phyloP scores from a whole-genome alignment of 2,113 vertebrate genomes.

The rat (Rattus norvegicus) region DNA sequence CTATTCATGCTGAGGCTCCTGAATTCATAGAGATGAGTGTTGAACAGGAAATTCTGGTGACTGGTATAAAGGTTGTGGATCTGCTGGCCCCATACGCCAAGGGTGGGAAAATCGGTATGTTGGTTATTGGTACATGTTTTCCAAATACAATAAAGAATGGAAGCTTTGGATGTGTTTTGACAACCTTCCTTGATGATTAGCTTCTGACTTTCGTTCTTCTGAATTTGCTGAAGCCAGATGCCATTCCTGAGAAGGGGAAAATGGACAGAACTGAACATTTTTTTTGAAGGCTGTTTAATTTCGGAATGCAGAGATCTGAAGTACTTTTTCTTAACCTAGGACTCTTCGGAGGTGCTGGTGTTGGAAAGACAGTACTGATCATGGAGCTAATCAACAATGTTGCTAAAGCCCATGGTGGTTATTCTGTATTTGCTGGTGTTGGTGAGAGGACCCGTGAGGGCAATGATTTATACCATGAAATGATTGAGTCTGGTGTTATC shows the following conservation, averaged over 20 bases:
- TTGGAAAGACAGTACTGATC: constrained; percentile 98
- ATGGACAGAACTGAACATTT: neutral
- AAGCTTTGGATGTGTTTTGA: neutral
- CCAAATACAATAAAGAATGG: neutral
- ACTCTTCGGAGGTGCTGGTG: constrained; percentile 97
- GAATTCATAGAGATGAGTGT: constrained; percentile 99
- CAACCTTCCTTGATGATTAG: constrained; percentile 87
- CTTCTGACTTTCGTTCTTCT: constrained; percentile 93
- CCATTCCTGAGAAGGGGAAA: constrained; percentile 86
- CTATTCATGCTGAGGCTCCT: constrained; percentile 98
- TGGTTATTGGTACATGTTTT: constrained; percentile 3
- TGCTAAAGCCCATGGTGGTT: constrained; percentile 98
- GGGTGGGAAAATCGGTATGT: constrained; percentile 97
- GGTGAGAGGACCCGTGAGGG: constrained; percentile 98
- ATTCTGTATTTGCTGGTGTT: constrained; percentile 97
- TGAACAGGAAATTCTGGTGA: constrained; percentile 99
- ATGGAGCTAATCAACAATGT: constrained; percentile 99
- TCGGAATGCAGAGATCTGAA: neutral
- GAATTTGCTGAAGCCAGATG: constrained; percentile 89
- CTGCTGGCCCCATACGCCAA: constrained; percentile 98
- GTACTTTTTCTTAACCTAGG: constrained; percentile 82
- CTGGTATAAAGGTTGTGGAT: constrained; percentile 98
- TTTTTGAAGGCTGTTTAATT: neutral
- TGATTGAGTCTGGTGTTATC: constrained; percentile 99
- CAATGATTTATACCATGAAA: constrained; percentile 98